Evolutionary conservation across 1,140 invertebrate species (phyloP).

Genomic region (Pygmarrhopalites habei): DNA sequence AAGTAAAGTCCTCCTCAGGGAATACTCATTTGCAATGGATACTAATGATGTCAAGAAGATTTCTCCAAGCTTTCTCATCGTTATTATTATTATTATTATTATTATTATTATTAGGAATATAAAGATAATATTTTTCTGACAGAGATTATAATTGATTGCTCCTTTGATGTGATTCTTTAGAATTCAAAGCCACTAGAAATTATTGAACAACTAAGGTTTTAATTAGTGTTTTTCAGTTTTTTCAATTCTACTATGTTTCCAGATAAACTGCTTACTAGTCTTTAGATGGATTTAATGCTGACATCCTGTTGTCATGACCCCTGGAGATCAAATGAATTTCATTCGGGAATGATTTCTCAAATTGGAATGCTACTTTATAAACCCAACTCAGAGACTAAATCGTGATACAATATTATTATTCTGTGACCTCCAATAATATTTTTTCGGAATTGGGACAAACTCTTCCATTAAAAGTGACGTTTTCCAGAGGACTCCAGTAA

Average conservation of each 20-base stretch:
- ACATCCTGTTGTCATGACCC: too few species aligned
- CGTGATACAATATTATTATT: background rate
- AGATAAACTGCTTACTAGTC: background rate
- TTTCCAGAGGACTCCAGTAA: background rate
- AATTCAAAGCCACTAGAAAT: background rate
- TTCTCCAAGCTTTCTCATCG: background rate
- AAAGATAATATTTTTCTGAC: background rate
- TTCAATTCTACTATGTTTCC: background rate
- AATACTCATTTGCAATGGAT: too few species aligned
- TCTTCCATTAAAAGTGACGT: background rate
- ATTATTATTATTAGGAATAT: background rate
- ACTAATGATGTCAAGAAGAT: too few species aligned
- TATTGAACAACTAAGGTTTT: background rate
- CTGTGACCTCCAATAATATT: background rate
- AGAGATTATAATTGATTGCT: background rate
- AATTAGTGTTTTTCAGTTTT: background rate
- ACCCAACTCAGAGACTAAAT: background rate
- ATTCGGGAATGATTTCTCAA: background rate
- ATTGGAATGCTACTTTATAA: background rate
- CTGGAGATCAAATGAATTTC: too few species aligned
- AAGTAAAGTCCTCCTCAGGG: too few species aligned
- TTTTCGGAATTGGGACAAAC: background rate
- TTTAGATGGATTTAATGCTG: too few species aligned
- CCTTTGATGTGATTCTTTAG: background rate
- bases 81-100: background rate